Evolutionary conservation across 2,113 vertebrate genomes (phyloP), one percentile per base, ranked within the genome.

Genomic region (cat (Felis catus)): DNA sequence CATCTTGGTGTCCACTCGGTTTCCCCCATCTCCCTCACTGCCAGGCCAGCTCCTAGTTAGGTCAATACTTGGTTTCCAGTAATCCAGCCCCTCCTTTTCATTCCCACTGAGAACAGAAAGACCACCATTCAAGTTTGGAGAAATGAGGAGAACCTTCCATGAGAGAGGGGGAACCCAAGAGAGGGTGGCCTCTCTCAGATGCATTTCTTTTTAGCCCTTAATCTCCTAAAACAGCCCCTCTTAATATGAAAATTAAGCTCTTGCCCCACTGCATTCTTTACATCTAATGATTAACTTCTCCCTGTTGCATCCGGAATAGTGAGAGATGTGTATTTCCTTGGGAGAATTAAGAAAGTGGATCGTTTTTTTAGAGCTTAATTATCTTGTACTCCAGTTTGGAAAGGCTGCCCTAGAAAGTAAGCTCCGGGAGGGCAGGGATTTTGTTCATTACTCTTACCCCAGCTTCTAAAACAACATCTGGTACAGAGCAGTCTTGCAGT

Each of bases 271-370:
- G 58, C 73, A 66, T 65, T 31, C 48, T 91, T 83, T 70, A 25
- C 13, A 12, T 58, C 45, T 41, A 41, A 10, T 81, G 78, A 36
- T 61, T 66, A 79, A 70, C 65, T 66, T 88, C 76, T 70, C 79
- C 66, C 33, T 93, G 36, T 36, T n/a, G 63, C 41, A 48, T 39
- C 68, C 27, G 55, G 41, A 76, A 65, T 71, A 25, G 41, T 65
- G 55, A 68, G 41, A 63, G 36, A 33, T 81, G 4, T 82, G 48
- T 65, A 78, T 7, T 9, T 81, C 7, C 61, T 70, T 76, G 65
- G 51, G 83, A 95, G 41, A 84, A 61, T 33, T 96, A 92, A 80
- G 87, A 92, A 93, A 82, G 51, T 48, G 51, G 70, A 83, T 83
- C 0, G 4, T 80, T 68, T 92, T 68, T 85, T 84, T 89, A 73